Evolutionary conservation across 2,888 invertebrate species (phyloP).

Genomic region (Timema cristinae): DNA sequence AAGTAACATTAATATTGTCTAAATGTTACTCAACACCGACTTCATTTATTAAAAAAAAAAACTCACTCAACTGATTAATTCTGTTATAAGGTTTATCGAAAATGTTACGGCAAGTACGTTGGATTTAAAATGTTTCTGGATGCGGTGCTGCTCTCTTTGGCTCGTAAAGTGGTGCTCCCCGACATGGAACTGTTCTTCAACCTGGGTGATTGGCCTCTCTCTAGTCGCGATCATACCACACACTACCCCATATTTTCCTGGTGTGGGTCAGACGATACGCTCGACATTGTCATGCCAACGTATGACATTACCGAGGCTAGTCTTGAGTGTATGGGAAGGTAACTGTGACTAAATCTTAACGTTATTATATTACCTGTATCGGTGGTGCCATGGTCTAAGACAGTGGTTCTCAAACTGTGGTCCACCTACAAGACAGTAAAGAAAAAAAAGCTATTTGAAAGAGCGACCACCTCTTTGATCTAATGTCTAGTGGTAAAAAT

Average conservation of each 20-base stretch:
- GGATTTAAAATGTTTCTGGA: conserved; percentile 97
- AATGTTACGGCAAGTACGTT: conserved; percentile 90
- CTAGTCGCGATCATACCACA: conserved; percentile 49
- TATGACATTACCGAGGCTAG: conserved; percentile 92
- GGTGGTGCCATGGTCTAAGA: too few relatives aligned
- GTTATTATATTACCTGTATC: too few relatives aligned
- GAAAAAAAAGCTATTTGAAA: too few relatives aligned
- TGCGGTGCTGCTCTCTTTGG: conserved; percentile 73
- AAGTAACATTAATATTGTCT: too few relatives aligned
- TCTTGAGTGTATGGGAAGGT: conserved; percentile 91
- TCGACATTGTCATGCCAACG: conserved; percentile 91
- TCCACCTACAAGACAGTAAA: too few relatives aligned
- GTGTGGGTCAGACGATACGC: conserved; percentile 85
- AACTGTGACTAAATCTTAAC: neutral
- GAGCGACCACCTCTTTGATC: too few relatives aligned
- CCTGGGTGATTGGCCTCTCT: conserved; percentile 93
- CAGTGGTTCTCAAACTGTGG: too few relatives aligned
- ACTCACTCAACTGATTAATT: neutral
- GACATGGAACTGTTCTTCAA: conserved; percentile 89
- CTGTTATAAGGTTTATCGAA: conserved; percentile 61
- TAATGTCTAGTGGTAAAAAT: too few relatives aligned
- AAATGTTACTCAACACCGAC: too few relatives aligned
- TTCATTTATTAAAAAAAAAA: too few relatives aligned
- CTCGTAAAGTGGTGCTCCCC: conserved; percentile 75
- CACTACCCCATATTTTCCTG: conserved; percentile 86